Evolutionary conservation across 2,888 invertebrate genomes (phyloP).

Genomic region (Metallyticus violacea): DNA sequence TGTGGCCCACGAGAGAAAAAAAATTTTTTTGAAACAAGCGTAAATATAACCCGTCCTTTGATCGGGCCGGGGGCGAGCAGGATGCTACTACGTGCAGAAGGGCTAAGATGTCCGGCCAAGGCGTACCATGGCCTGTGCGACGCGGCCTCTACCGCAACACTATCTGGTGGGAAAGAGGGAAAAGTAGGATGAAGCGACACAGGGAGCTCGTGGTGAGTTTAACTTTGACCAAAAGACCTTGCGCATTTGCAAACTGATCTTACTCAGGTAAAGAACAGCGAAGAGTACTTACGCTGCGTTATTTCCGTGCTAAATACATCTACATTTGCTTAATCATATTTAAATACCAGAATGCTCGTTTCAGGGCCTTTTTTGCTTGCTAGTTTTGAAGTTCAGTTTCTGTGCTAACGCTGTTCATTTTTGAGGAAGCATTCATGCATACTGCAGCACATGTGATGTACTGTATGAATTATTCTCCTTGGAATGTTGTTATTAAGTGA

Average conservation of each 20-base stretch:
- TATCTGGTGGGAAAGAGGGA: slow-evolving; percentile 18
- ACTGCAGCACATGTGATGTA: background rate
- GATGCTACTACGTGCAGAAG: slow-evolving; percentile 14
- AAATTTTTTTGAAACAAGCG: background rate
- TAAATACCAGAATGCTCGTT: background rate
- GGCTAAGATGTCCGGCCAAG: slow-evolving; percentile 27
- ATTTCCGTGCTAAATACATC: background rate
- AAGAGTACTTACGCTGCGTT: background rate
- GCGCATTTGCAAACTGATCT: background rate
- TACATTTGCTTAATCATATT: background rate
- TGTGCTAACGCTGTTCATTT: background rate
- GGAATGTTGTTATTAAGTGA: background rate
- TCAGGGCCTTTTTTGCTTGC: background rate
- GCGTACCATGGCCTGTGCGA: slow-evolving; percentile 73
- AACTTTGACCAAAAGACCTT: background rate
- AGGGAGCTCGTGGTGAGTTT: slow-evolving; percentile 1
- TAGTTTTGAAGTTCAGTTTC: background rate
- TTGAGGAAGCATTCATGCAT: background rate
- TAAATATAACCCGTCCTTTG: slow-evolving; percentile 11
- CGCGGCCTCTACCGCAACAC: slow-evolving; percentile 55
- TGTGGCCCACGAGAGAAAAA: background rate
- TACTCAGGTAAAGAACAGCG: background rate
- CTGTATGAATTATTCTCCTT: background rate
- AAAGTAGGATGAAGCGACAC: background rate
- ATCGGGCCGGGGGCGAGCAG: background rate